Percentiles rank a stretch among this genome's conserved stretches.
These are phyloP conservation scores for Pangasianodon hypophthalmus DNA, from an alignment of 2,113 vertebrate genomes.

Conservation along the genomic window DNA sequence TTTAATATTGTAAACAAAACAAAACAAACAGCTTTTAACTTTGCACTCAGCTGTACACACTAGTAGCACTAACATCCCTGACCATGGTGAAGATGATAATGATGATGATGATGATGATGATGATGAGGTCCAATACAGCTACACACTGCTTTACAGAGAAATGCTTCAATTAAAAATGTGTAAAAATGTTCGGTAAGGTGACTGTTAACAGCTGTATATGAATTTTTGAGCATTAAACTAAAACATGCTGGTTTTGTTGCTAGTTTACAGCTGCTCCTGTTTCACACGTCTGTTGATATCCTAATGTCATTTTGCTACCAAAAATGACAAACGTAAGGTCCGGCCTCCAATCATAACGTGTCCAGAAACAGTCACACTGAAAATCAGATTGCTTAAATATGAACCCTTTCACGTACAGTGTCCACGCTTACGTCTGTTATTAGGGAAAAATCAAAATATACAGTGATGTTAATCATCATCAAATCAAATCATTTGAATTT, in stretches of 20 bases:
- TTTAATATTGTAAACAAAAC: too few species aligned
- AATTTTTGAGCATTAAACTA: neutral
- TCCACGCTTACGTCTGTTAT: neutral
- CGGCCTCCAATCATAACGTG: neutral
- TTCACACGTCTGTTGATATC: neutral
- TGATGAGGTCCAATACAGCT: neutral
- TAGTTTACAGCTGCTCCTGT: neutral
- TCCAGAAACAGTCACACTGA: neutral
- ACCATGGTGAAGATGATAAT: neutral
- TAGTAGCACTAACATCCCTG: neutral
- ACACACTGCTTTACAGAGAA: neutral
- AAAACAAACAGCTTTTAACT: neutral
- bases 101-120: neutral
- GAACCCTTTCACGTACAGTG: neutral
- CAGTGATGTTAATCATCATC: neutral
- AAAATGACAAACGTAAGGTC: neutral
- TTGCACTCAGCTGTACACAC: neutral
- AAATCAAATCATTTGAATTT: neutral
- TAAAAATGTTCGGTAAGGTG: neutral
- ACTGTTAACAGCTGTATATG: neutral
- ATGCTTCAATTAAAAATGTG: neutral
- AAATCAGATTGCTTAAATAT: neutral
- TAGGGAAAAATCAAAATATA: neutral
- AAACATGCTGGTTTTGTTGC: neutral
- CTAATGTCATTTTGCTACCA: neutral